Base-by-base conservation (phyloP, 2,888 invertebrate species). In the Tachina grossa region DNA sequence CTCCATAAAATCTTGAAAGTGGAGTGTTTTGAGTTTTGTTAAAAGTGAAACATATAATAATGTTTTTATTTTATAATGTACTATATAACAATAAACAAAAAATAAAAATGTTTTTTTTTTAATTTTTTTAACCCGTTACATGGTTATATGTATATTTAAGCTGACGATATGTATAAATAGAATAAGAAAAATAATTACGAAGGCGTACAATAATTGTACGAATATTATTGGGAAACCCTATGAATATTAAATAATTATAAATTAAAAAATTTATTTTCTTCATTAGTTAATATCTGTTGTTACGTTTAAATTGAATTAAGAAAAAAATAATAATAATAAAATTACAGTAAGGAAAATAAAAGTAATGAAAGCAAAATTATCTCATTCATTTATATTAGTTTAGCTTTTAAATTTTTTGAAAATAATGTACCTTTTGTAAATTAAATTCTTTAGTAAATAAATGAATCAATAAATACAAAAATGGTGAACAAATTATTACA, bases 401-500 rank as follows among this genome's bases (percentile, higher is more conserved):
- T 78, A 81, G 69, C 51, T 57, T 81, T 85, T 65, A 43, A 78
- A 76, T 79, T 82, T n/a, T 82, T 82, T 79, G 74, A 83, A 85
- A 82, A 85, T 76, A 82, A 85, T 79, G 85, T 85, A 85, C 85
- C 85, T 85, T 82, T 85, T 85, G 82, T 83, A 85, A 83, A 82
- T 79, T 83, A 61, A 83, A 85, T 85, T 83, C 78, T 75, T 76
- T 85, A 85, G 82, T 61, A 69, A 74, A 71, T 75, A 69, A 83
- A 69, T 13, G 14, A 66, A 78, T 47, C 16, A 78, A 51, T 53
- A 45, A 78, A 65, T 53, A 61, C 72, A 47, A 13, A 9, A 57
- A 39, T 47, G 47, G 55, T 80, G 14, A 43, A 71, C 8, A 63
- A 6, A 19, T 71, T 80, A 80, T 72, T 53, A 79, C 59, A 81